Conservation (phyloP, 2,888 invertebrate genomes). For the Loripinus fragilis region DNA sequence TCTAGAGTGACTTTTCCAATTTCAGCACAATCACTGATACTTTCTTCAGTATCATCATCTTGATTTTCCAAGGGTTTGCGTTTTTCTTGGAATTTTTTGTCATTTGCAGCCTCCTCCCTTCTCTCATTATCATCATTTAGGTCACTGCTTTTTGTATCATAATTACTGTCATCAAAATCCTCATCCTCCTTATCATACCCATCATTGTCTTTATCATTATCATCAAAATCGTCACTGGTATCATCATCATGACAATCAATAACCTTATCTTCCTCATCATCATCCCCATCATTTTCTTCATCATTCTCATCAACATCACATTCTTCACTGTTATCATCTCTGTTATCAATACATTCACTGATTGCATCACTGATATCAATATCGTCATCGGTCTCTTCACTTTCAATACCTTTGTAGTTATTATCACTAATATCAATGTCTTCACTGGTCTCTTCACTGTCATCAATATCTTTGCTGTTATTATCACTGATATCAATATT, state of each 20-base stretch:
- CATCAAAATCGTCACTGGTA: not conserved
- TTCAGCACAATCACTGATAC: no score
- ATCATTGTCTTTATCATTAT: no score
- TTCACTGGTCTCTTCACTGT: not conserved
- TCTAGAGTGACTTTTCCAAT: no score
- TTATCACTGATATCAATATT: no score
- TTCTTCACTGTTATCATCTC: not conserved
- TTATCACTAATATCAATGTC: not conserved
- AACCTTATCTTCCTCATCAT: constrained; percentile 27
- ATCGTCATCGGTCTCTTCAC: not conserved
- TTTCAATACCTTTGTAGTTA: not conserved
- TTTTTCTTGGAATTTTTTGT: no score
- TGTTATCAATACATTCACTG: not conserved
- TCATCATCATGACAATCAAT: not conserved
- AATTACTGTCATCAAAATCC: not conserved
- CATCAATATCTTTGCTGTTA: not conserved
- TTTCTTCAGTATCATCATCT: not conserved
- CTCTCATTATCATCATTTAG: no score
- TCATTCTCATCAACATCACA: not conserved
- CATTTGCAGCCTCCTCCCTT: no score
- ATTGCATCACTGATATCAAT: not conserved
- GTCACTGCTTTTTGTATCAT: no score
- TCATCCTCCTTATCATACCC: not conserved
- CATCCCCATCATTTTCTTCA: constrained; percentile 21
- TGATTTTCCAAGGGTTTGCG: no score